phyloP scores from a whole-genome alignment of 2,888 invertebrate genomes.

The Hydrotaea cyrtoneurina region DNA sequence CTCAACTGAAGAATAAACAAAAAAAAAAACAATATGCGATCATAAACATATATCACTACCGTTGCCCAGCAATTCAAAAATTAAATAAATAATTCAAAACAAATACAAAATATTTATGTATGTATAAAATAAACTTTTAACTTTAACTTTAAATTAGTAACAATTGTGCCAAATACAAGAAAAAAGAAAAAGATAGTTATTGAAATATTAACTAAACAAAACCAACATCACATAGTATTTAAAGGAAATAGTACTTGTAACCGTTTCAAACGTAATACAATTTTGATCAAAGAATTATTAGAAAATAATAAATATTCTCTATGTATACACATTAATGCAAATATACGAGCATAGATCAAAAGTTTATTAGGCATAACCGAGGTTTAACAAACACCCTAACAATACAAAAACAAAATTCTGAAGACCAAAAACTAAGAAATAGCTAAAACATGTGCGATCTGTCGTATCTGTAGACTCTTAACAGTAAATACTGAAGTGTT shows the following conservation, averaged over 20 bases:
- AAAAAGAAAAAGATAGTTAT: slow-evolving; percentile 40
- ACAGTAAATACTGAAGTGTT: too few species aligned
- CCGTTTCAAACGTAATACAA: slow-evolving; percentile 55
- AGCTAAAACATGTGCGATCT: too few species aligned
- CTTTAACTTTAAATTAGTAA: slow-evolving; percentile 63
- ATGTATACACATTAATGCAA: slow-evolving; percentile 22
- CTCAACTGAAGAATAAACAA: slow-evolving; percentile 56
- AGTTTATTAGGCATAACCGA: slow-evolving; percentile 14
- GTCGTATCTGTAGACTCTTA: too few species aligned
- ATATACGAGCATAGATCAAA: slow-evolving; percentile 7
- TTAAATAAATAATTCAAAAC: slow-evolving; percentile 38
- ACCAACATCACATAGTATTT: slow-evolving; percentile 45
- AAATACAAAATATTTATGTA: slow-evolving; percentile 54
- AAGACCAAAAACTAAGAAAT: too few species aligned
- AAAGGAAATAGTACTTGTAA: slow-evolving; percentile 53
- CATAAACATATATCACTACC: slow-evolving; percentile 53
- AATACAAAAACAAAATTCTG: too few species aligned
- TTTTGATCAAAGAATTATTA: slow-evolving; percentile 22
- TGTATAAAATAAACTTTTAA: slow-evolving; percentile 39
- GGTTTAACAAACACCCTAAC: too few species aligned
- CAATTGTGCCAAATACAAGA: slow-evolving; percentile 70
- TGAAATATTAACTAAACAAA: slow-evolving; percentile 53
- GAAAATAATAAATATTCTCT: slow-evolving; percentile 21
- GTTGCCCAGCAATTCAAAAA: slow-evolving; percentile 52
- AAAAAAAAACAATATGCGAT: slow-evolving; percentile 7